A percentile compares a stretch with the other conserved stretches of the same genome.
phyloP scores from a whole-genome alignment of 2,888 invertebrate species.

The Scotopteryx bipunctaria region DNA sequence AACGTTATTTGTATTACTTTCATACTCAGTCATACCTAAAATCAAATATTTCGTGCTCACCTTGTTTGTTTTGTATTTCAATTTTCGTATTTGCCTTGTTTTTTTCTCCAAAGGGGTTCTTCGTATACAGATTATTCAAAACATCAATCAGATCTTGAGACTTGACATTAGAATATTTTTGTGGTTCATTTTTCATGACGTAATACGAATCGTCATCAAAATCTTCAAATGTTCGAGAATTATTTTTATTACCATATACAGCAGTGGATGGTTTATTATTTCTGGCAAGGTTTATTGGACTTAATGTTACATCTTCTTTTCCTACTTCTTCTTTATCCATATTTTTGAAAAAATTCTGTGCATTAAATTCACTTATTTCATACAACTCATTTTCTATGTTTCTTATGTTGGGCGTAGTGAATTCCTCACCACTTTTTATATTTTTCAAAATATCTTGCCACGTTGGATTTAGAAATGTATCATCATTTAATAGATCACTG shows the following conservation, averaged over 20 bases:
- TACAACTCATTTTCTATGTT: conserved; percentile 38
- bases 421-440: conserved; percentile 21
- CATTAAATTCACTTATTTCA: conserved; percentile 26
- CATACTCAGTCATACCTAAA: too few species aligned
- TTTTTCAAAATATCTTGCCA: conserved; percentile 41
- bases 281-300: background rate
- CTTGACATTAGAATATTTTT: conserved; percentile 1
- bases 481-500: conserved; percentile 49
- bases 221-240: background rate
- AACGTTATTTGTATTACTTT: too few species aligned
- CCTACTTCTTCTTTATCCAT: background rate
- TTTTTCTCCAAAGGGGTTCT: background rate
- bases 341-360: background rate
- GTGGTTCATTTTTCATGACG: background rate
- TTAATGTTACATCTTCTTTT: background rate
- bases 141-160: conserved; percentile 11
- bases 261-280: background rate
- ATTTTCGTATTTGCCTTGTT: background rate
- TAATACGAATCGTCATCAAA: background rate
- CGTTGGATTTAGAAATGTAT: conserved; percentile 34
- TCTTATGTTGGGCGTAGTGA: conserved; percentile 35
- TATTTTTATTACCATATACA: background rate
- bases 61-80: background rate
- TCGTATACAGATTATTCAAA: conserved; percentile 7
- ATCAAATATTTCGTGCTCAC: background rate